A percentile compares a stretch with the other conserved stretches of the same genome.
phyloP scores from a whole-genome alignment of 1,140 invertebrate species.

The Pogonomyrmex barbatus region DNA sequence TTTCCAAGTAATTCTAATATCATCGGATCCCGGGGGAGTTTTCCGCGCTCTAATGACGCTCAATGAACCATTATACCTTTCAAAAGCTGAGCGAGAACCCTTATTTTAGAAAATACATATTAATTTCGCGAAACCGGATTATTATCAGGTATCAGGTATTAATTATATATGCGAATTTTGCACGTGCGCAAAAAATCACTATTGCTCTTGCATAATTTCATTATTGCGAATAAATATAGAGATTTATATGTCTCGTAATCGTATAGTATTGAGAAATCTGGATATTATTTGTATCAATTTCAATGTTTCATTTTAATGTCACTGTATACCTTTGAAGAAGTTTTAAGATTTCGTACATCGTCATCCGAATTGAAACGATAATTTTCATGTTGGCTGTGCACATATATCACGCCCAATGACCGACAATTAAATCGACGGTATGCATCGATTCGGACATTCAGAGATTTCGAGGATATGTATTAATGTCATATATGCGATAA shows the following conservation, averaged over 20 bases:
- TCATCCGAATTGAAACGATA: background rate
- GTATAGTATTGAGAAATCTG: background rate
- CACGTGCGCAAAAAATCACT: background rate
- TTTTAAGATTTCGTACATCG: background rate
- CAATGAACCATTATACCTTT: slow-evolving; percentile 49
- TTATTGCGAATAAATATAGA: background rate
- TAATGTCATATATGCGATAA: background rate
- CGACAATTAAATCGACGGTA: slow-evolving; percentile 37
- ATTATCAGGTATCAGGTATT: background rate
- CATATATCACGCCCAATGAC: background rate
- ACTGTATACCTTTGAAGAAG: background rate
- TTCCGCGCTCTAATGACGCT: background rate
- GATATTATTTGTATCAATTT: slow-evolving; percentile 16
- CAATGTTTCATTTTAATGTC: background rate
- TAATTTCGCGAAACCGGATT: background rate
- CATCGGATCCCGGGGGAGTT: background rate
- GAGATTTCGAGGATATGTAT: slow-evolving; percentile 32
- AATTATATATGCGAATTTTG: background rate
- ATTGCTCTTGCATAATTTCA: background rate
- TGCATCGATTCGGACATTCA: background rate
- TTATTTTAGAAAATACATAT: background rate
- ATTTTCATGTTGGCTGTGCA: background rate
- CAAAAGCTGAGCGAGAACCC: background rate
- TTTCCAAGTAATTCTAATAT: slow-evolving; percentile 41
- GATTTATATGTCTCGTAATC: slow-evolving; percentile 7